phyloP scores from a whole-genome alignment of 2,113 vertebrate species.

The Microtus pennsylvanicus region DNA sequence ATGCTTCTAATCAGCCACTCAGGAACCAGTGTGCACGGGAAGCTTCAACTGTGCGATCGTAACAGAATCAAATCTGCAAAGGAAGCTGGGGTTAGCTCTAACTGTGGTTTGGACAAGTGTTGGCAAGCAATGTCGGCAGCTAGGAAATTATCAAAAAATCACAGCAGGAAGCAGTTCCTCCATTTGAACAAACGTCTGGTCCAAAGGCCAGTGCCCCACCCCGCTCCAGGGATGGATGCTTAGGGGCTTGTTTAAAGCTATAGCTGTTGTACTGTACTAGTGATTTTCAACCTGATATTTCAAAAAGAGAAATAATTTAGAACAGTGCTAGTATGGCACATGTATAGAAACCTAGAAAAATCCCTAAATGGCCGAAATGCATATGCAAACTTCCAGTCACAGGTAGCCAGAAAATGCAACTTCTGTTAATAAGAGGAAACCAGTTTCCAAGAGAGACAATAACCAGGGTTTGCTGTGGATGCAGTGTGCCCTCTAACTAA shows the following conservation, averaged over 20 bases:
- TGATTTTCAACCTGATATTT: not conserved
- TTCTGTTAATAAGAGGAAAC: not conserved
- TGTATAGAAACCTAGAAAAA: not conserved
- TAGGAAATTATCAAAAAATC: not conserved
- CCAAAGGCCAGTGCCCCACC: rapidly evolving
- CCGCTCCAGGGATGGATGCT: not conserved
- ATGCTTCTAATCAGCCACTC: rapidly evolving
- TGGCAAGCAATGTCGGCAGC: not conserved
- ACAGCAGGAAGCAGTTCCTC: not conserved
- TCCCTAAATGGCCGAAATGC: not conserved
- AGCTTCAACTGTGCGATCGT: not conserved
- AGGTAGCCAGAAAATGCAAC: not conserved
- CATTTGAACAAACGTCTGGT: rapidly evolving
- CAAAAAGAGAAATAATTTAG: not conserved
- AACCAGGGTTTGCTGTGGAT: rapidly evolving
- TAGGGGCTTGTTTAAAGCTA: no score
- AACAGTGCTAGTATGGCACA: not conserved
- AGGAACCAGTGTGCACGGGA: not conserved
- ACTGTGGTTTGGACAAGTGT: not conserved
- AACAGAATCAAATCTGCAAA: not conserved
- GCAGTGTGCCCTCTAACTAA: not conserved
- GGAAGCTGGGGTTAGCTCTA: no score
- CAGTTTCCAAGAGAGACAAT: not conserved
- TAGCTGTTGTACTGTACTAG: rapidly evolving
- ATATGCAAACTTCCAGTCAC: not conserved